Evolutionary conservation across 2,888 invertebrate species (phyloP).

Genomic region (Cistogaster globosa): DNA sequence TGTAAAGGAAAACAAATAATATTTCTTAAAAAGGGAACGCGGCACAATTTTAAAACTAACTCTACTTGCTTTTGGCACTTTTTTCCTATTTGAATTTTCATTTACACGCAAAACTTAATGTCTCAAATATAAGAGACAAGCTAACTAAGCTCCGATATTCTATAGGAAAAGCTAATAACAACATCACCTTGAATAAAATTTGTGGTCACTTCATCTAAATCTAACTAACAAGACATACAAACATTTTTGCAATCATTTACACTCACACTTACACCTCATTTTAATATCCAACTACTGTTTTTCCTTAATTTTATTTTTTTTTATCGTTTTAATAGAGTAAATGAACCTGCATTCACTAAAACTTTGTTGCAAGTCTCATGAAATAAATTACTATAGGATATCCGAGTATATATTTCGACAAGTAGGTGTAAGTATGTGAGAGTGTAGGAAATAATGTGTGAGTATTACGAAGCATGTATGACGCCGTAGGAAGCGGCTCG

Average conservation of each 20-base stretch:
- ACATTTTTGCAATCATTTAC: neutral
- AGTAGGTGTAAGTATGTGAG: neutral
- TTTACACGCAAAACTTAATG: neutral
- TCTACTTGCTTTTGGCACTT: no score
- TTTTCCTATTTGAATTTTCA: no score
- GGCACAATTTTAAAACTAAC: no score
- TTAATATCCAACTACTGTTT: constrained; percentile 68
- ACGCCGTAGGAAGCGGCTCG: constrained; percentile 62
- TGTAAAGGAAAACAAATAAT: no score
- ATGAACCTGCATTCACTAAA: constrained; percentile 69
- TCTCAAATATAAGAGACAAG: neutral
- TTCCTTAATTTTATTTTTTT: neutral
- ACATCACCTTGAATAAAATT: constrained; percentile 62
- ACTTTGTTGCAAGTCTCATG: constrained; percentile 41
- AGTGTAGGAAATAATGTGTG: constrained; percentile 12
- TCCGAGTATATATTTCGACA: constrained; percentile 51
- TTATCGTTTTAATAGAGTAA: constrained; percentile 46
- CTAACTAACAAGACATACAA: constrained; percentile 6
- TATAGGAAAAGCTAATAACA: constrained; percentile 39
- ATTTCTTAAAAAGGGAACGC: no score
- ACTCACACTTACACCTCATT: constrained; percentile 27
- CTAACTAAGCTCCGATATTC: neutral
- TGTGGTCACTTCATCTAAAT: constrained; percentile 64
- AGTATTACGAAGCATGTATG: constrained; percentile 3
- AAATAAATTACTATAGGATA: constrained; percentile 56